Base-by-base conservation (phyloP, 2,113 vertebrate genomes). In the Amazona vittata region DNA sequence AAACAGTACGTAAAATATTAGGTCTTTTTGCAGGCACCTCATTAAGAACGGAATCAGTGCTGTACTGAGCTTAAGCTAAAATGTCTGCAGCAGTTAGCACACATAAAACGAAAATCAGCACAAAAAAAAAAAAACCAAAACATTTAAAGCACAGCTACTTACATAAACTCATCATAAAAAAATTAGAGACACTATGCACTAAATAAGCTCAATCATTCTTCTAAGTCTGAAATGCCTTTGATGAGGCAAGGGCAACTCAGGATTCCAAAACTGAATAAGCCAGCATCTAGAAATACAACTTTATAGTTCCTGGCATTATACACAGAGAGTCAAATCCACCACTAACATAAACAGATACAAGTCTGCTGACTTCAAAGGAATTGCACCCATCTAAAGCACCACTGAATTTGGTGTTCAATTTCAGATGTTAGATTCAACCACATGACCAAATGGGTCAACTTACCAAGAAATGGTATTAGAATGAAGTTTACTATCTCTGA, bases 361-460 rank as follows among this genome's bases (percentile, higher is more conserved):
- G 76, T 91, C 89, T 93, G 87, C 77, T 91, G 86, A 94, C 89
- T 93, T 93, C 94, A 89, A 95, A 95, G 52, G 57, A 96, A 86
- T 2, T 74, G 64, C 29, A 86, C 43, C 59, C 90, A 87, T 78
- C 89, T 92, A 94, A 94, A 94, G 86, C 73, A 89, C 41, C 74
- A 86, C 0, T 89, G 35, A 88, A 93, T 81, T 7, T 52, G 60
- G 95, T 95, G 75, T 90, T 89, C 64, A 35, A 5, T 92, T 96
- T 94, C 94, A 94, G 65, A 75, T 52, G 52, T 67, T 81, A 71
- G 46, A 75, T 47, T 79, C 89, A 83, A 92, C 41, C 76, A 84
- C 52, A 59, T 78, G 85, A 95, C 46, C 52, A 71, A 89, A 81
- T 9, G 31, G 71, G 67, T 94, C 64, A 92, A 70, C 50, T 83